Evolutionary conservation across 92 coral and sea anemone genomes (phyloP), one percentile per base, ranked within the genome.

Genomic region (Pocillopora grandis): DNA sequence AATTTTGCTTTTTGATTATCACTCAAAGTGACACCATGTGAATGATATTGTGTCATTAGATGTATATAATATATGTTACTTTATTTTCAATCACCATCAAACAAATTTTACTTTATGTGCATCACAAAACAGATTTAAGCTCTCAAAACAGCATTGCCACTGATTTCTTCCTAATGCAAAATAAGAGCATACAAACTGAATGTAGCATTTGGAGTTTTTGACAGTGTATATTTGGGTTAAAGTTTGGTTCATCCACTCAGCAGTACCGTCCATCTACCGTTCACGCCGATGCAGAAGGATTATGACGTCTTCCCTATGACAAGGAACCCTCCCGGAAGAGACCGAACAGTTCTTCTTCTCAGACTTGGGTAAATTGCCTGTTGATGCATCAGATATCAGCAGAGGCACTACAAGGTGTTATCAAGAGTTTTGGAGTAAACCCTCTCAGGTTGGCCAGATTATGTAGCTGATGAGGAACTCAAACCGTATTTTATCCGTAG

Each of bases 391-490:
- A 11, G 85, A 79, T 66, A 80, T 89, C 69, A 72, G 80, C 31
- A 75, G 76, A 49, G 80, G 36, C 62, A 76, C 91, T 52, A 66
- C 74, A n/a, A 77, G 66, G 86, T 85, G 27, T 79, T 86, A 27
- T 62, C 84, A 2, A 82, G 64, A 35, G 90, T 89, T 58, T 76
- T 55, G 62, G 58, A 78, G 55, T 88, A 83, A 70, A 71, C 84
- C 66, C 55, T 88, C 73, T n/a, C 56, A 21, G 91, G 85, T 9
- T 88, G 89, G 88, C 91, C 87, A 5, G 63, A 78, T 35, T 23
- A 71, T 0, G 73, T 68, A 4, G 3, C n/a, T 66, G 78, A 90
- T 59, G 87, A 83, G 73, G 68, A 76, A 60, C 70, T 90, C 49
- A 71, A 75, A 62, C 84, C 69, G 19, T 90, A 72, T 65, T 59